Evolutionary conservation across 2,888 invertebrate species (phyloP), one percentile per base, ranked within the genome.

Genomic region (Harpalus rubripes): DNA sequence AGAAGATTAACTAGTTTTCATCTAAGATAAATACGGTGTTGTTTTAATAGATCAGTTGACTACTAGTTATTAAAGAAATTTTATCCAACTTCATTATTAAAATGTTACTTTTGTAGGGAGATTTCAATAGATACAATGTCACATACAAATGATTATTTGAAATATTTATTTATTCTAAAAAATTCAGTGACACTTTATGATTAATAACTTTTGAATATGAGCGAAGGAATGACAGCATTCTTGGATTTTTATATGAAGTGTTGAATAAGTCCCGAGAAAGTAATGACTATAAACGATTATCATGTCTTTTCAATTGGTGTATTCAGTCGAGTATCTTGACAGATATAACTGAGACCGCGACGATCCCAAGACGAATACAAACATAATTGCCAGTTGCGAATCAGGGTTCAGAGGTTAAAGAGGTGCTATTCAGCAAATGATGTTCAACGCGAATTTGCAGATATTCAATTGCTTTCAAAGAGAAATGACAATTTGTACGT

Each of bases 351-450:
- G 26, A 78, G 58, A 78, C 39, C n/a, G 8, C 22, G 18, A 65
- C 52, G 56, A 58, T 10, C 58, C 72, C 72, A 74, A 41, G 72
- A 63, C 63, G 44, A 56, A 78, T 22, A 52, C 56, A 78, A 78
- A 78, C 78, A 78, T 78, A 78, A 78, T 78, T 78, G 78, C 58
- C 78, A 78, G 78, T 78, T 78, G 78, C 78, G 58, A 78, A 56
- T 78, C 78, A 78, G 8, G 22, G 78, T 10, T 56, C 58, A 78
- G n/a, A 78, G 78, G 78, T 58, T 78, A 78, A 78, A 78, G 56
- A 78, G 78, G 78, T 78, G 32, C 78, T 32, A 78, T 78, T 78
- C 78, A 78, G 7, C 32, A 78, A 78, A 78, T 78, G 78, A 78
- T 78, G 78, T 58, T 78, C 58, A 58, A 12, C 26, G 78, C 72